Evolutionary conservation across 2,113 vertebrate genomes (phyloP), one percentile per base, ranked within the genome.

Genomic region (Alectura lathami): DNA sequence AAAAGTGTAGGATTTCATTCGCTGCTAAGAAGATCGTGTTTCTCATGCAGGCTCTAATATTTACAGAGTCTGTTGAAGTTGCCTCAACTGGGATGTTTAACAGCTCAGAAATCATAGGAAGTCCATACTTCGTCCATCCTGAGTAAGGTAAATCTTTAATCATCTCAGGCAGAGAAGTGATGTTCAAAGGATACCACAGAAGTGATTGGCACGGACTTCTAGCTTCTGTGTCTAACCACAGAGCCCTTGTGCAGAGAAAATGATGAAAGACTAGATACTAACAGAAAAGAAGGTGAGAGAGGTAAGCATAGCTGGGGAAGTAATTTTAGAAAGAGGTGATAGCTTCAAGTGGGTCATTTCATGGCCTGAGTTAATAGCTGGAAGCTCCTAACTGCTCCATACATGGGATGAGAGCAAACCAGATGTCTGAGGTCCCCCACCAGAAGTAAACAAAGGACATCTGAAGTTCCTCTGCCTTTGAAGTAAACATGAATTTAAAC

Each of bases 401-500:
- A 9, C 23, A 7, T 8, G 2, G 43, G 16, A 73, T 6, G 2
- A 91, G 43, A 80, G 21, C 34, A 91, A 86, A 75, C 2, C 69
- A 79, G 51, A 67, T 78, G 48, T 74, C 74, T 83, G 43, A 82
- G 89, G n/a, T 30, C 62, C 18, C 27, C 50, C 62, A n/a, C 74
- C 74, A 91, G 59, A 86, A 87, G 10, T 38, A 87, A 87, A 81
- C 14, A 23, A 63, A 67, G n/a, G 67, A 53, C 51, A 27, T 66
- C 53, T 93, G 36, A 80, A 89, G 62, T 48, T 17, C 23, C 56
- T 86, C 38, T 91, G 64, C 47, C 74, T 93, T 91, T 94, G 87
- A 95, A 94, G 64, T 47, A 86, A 91, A 87, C 42, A 53, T 24
- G 36, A 57, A 24, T 92, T 91, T 91, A 92, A 93, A 79, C 23